Conservation (phyloP, 2,888 invertebrate species). For the Cheilosia pagana region DNA sequence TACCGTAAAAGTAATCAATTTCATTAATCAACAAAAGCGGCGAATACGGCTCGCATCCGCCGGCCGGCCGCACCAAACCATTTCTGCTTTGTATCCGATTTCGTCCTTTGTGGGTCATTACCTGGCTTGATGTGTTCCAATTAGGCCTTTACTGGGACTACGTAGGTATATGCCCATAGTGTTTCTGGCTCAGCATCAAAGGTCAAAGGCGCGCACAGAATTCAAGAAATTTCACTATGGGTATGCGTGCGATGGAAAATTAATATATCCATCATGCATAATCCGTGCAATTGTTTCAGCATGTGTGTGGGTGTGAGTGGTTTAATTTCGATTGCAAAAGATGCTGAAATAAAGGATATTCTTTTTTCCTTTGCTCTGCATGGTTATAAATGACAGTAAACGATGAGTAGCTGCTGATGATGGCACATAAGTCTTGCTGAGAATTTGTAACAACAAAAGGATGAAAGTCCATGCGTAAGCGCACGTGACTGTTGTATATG, state of each 20-base stretch:
- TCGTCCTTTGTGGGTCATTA: constrained; percentile 63
- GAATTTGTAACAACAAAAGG: constrained; percentile 35
- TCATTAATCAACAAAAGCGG: constrained; percentile 63
- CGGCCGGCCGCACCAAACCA: not conserved
- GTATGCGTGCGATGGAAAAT: constrained; percentile 53
- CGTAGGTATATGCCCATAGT: not conserved
- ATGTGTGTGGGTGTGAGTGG: not conserved
- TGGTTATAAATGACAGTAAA: constrained; percentile 43
- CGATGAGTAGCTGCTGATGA: constrained; percentile 56
- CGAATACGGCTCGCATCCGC: constrained; percentile 3
- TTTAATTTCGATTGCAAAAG: constrained; percentile 52
- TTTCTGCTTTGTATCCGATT: constrained; percentile 36
- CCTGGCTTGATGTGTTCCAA: constrained; percentile 55
- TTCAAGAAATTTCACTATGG: not conserved
- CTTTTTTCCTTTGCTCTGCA: not conserved
- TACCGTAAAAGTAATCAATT: constrained; percentile 58
- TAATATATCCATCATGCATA: constrained; percentile 57
- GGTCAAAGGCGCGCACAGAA: constrained; percentile 18
- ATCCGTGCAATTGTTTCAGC: constrained; percentile 29
- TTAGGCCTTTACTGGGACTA: constrained; percentile 21
- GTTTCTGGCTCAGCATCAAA: constrained; percentile 29
- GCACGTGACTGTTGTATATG: not conserved
- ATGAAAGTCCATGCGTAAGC: constrained; percentile 22
- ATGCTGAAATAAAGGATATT: constrained; percentile 8
- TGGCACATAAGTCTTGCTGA: constrained; percentile 7